These are phyloP conservation scores for Apotomis turbidana DNA, from an alignment of 2,888 invertebrate genomes.

Conservation along the genomic window DNA sequence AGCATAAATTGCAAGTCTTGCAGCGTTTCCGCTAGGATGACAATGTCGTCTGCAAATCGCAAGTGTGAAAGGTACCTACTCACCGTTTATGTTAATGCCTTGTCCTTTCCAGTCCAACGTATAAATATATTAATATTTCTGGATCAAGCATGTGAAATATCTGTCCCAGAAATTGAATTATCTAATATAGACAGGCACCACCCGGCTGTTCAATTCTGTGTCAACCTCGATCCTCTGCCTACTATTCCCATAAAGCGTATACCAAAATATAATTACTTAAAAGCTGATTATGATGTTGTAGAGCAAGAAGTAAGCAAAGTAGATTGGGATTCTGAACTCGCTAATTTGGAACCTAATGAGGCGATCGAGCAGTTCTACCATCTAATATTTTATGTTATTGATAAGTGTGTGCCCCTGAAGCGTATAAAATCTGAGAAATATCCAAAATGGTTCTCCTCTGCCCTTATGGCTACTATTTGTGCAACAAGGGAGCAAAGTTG, in stretches of 20 bases:
- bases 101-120: too few relatives aligned
- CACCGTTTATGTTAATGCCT: too few relatives aligned
- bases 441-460: constrained; percentile 14
- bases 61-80: too few relatives aligned
- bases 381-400: background rate
- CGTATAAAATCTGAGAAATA: background rate
- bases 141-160: background rate
- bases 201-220: background rate
- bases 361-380: constrained; percentile 7
- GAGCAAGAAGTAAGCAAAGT: background rate
- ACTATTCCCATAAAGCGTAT: background rate
- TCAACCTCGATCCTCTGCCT: background rate
- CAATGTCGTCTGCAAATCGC: too few relatives aligned
- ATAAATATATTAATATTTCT: too few relatives aligned
- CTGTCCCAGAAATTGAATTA: background rate
- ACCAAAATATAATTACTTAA: constrained; percentile 3
- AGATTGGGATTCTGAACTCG: background rate
- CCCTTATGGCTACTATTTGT: background rate
- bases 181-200: constrained; percentile 16
- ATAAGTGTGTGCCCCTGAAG: background rate
- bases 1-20: too few relatives aligned
- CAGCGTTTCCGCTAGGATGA: too few relatives aligned
- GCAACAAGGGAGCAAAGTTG: too few relatives aligned
- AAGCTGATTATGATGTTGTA: background rate
- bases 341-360: background rate